Base-by-base conservation (phyloP, 2,113 vertebrate genomes). In the Raja brachyura region DNA sequence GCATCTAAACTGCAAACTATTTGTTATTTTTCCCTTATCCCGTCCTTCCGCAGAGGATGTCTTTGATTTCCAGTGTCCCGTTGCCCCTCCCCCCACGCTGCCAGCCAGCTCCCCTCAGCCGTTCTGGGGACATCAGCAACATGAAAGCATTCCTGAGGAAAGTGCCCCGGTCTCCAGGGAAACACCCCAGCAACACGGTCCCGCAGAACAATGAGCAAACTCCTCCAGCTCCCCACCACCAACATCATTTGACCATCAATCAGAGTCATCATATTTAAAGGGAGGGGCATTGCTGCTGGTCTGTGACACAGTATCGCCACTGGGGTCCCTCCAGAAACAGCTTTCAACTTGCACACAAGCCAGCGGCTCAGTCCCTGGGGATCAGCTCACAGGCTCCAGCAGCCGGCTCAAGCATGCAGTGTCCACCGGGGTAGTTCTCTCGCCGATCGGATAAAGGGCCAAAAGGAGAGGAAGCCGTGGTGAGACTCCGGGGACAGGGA, bases 121-220 rank as follows among this genome's bases (percentile, higher is more conserved):
- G 95, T 96, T 95, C 95, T 94, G 96, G 96, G 97, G 96, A 96
- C 97, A 96, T 96, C 97, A 97, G 94, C 93, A 95, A 98, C 96
- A 98, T 98, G 97, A 98, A 98, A 98, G 97, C 97, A 97, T 97
- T 97, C 97, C 96, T 97, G 96, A 48, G 94, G 95, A 94, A 94
- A 93, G 94, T 94, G 96, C 96, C 95, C 96, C 95, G 95, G 96
- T 96, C 96, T 97, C 97, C 97, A 97, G 97, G 97, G 97, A 96
- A 96, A 98, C 97, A 96, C 97, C 97, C 97, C 97, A 94, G 96
- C 96, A 95, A 96, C 97, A 96, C 96, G 96, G 96, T 96, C 96
- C 95, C 92, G 93, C 11, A 93, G 95, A 95, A 98, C 97, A 98
- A 98, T 97, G 94, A 93, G 59, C 94, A 96, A 48, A 95, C 94